Conservation (phyloP, 2,113 vertebrate species). For the Sebastes fasciatus region DNA sequence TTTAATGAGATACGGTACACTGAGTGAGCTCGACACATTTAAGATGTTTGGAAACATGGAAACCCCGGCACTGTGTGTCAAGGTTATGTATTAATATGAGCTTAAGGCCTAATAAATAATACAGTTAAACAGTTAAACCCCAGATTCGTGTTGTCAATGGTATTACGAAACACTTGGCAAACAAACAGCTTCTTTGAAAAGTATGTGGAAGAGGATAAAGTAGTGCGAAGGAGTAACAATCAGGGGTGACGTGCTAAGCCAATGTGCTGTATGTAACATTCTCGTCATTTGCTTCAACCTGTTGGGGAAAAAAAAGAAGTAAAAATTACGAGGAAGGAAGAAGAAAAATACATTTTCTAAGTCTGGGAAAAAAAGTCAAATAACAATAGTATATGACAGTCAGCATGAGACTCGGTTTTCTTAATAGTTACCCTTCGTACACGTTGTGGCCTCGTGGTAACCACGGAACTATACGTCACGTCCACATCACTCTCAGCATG, state of each 20-base stretch:
- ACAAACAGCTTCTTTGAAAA: neutral
- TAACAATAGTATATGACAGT: neutral
- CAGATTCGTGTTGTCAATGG: neutral
- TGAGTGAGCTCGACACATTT: neutral
- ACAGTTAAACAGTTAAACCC: neutral
- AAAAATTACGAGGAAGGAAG: neutral
- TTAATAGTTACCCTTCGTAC: neutral
- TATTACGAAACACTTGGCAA: neutral
- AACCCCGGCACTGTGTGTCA: neutral
- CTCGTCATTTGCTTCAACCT: neutral
- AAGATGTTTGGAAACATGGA: neutral
- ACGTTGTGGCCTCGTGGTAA: neutral
- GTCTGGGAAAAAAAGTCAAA: neutral
- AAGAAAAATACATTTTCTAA: neutral
- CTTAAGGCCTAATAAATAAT: neutral
- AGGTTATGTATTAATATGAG: neutral
- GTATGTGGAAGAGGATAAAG: neutral
- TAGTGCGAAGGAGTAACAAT: neutral
- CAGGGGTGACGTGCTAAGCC: neutral
- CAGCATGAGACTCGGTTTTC: neutral
- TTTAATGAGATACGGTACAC: neutral
- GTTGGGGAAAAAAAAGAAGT: neutral
- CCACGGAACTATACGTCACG: conserved; percentile 3
- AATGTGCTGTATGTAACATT: neutral
- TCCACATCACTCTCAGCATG: neutral